A percentile compares a stretch with the other conserved stretches of the same genome.
Conservation (phyloP, 2,888 invertebrate species). For the Drosophila lacicola region DNA sequence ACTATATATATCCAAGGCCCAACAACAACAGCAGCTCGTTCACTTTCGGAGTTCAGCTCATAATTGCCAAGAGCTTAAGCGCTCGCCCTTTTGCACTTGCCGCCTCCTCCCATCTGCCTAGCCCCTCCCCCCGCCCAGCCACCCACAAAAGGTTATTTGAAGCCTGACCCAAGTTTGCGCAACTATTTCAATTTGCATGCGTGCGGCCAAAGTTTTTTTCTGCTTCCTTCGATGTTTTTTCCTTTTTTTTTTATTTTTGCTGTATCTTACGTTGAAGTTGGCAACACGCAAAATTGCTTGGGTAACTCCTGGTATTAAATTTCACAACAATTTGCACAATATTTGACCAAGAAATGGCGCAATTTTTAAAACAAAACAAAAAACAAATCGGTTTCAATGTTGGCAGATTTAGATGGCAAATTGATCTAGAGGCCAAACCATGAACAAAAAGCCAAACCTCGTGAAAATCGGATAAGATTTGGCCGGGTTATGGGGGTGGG, state of each 20-base stretch:
- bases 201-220: constrained; percentile 39
- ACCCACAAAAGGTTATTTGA: constrained; percentile 9
- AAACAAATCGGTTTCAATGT: too few species aligned
- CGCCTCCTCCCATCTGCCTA: not conserved
- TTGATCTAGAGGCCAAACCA: too few species aligned
- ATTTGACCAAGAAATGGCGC: constrained; percentile 12
- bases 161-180: constrained; percentile 32
- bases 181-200: constrained; percentile 63
- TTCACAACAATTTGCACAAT: constrained; percentile 22
- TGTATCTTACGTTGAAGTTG: constrained; percentile 17
- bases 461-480: too few species aligned
- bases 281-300: constrained; percentile 20
- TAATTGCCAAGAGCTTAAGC: constrained; percentile 38
- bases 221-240: constrained; percentile 1
- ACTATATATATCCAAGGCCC: constrained; percentile 22
- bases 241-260: constrained; percentile 11
- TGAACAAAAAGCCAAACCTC: too few species aligned
- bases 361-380: not conserved
- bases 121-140: not conserved
- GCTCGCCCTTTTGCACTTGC: not conserved
- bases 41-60: constrained; percentile 28
- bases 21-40: not conserved
- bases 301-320: constrained; percentile 24
- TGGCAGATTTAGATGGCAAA: too few species aligned
- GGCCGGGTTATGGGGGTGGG: too few species aligned